phyloP scores from a whole-genome alignment of 2,888 invertebrate genomes.

The Timandra comae region DNA sequence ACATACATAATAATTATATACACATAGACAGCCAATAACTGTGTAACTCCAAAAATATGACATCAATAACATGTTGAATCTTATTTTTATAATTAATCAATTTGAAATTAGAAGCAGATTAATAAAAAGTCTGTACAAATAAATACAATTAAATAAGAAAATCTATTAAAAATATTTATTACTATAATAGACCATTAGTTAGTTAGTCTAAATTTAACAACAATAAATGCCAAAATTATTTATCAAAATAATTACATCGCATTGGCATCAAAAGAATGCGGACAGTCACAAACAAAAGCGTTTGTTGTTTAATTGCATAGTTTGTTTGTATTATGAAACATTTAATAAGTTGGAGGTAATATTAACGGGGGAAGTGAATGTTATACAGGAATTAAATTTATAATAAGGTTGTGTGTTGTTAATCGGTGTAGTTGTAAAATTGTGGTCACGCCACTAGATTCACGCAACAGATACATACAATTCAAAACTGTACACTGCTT shows the following conservation, averaged over 20 bases:
- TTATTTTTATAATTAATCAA: too few relatives aligned
- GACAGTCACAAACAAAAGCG: slow-evolving; percentile 31
- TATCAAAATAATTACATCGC: slow-evolving; percentile 21
- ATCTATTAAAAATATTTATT: too few relatives aligned
- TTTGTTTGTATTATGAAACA: too few relatives aligned
- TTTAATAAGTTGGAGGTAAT: neutral
- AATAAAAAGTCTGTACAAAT: too few relatives aligned
- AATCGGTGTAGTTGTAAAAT: slow-evolving; percentile 8
- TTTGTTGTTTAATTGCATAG: slow-evolving; percentile 1
- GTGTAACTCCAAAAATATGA: too few relatives aligned
- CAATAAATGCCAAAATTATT: slow-evolving; percentile 42
- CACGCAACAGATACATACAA: slow-evolving; percentile 21
- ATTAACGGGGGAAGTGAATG: neutral
- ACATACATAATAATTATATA: too few relatives aligned
- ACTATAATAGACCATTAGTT: slow-evolving; percentile 19
- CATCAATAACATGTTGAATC: too few relatives aligned
- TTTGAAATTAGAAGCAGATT: too few relatives aligned
- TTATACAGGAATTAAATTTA: slow-evolving; percentile 3
- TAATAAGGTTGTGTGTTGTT: slow-evolving; percentile 8
- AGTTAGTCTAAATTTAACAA: slow-evolving; percentile 36
- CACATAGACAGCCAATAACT: too few relatives aligned
- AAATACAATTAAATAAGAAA: too few relatives aligned
- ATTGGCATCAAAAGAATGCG: slow-evolving; percentile 32
- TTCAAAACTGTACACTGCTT: too few relatives aligned
- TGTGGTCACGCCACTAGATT: slow-evolving; percentile 27